Base-by-base conservation (phyloP, 1,140 invertebrate species). In the Meloidogyne exigua region DNA sequence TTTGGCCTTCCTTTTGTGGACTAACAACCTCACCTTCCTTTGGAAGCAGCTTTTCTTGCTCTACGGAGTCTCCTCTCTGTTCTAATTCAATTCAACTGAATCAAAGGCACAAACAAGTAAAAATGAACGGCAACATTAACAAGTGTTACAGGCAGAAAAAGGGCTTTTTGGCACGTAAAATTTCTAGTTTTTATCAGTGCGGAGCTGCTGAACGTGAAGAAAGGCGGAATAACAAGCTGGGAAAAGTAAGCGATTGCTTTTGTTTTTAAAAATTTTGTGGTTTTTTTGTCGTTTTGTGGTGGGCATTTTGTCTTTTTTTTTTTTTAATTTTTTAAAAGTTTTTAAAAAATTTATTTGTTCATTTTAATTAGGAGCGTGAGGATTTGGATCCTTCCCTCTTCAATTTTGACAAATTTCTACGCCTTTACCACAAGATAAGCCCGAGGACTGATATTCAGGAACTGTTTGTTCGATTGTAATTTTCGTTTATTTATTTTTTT, bases 381-480 rank as follows among this genome's bases (percentile, higher is more conserved):
- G 93, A 93, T 42, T 96, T 99, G 88, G 95, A 98, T 84, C 93
- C 92, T 67, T 91, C 92, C 71, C 92, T 93, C 75, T 99, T 99
- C 88, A 98, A 96, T 1, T 99, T 98, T 88, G 96, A 99, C 79
- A 97, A 97, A 87, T 99, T 99, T 89, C 97, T 98, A 89, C 92
- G 93, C 62, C 90, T 99, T 0, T 99, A 99, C 88, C 95, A 98
- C 88, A 98, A 96, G 90, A 97, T 99, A 82, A 99, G 97, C 88
- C 97, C 97, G 11, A 91, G 97, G 80, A 97, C 96, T 85, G 97
- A 99, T 88, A 98, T 99, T 82, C 96, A 99, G 88, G 95, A 98
- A 88, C 89, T 99, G 7, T 99, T 98, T 88, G 92, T 95, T 88
- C 93, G 93, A 67, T 93, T 99, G 96, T 98, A 90, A 92, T n/a